phyloP scores from a whole-genome alignment of 2,113 vertebrate species.

The Pandion haliaetus region DNA sequence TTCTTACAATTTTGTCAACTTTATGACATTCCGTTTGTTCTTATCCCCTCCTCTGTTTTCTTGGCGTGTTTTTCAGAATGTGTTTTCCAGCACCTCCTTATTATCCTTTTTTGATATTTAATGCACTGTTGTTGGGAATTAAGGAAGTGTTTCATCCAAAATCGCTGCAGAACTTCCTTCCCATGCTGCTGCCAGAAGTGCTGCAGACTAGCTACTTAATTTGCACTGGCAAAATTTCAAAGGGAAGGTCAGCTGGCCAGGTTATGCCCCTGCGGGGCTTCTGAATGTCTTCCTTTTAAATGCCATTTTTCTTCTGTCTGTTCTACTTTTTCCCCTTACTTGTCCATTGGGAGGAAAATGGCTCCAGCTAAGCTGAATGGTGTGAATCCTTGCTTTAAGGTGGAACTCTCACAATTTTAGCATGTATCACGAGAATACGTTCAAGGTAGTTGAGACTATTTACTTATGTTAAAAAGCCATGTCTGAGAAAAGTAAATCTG shows the following conservation, averaged over 20 bases:
- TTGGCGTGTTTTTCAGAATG: neutral
- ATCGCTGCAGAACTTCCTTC: slow-evolving; percentile 44
- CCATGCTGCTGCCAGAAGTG: neutral
- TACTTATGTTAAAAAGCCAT: neutral
- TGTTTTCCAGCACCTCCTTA: neutral
- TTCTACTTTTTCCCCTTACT: neutral
- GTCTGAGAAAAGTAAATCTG: neutral
- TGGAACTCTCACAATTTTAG: neutral
- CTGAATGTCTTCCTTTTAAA: slow-evolving; percentile 2
- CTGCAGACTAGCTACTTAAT: slow-evolving; percentile 45
- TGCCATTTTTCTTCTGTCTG: slow-evolving; percentile 23
- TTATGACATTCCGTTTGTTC: neutral
- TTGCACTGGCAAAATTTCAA: slow-evolving; percentile 54
- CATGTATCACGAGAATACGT: neutral
- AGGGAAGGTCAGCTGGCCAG: slow-evolving; percentile 43
- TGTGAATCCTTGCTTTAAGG: neutral
- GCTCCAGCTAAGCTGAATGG: neutral
- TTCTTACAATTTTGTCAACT: neutral
- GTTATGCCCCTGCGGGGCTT: neutral
- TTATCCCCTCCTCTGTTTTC: neutral
- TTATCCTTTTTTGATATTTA: slow-evolving; percentile 15
- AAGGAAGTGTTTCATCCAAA: slow-evolving; percentile 47
- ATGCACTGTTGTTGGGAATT: neutral
- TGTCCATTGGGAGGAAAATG: neutral
- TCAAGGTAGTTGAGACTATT: neutral